phyloP scores from a whole-genome alignment of 2,113 vertebrate genomes.

The Chelonoidis abingdonii region DNA sequence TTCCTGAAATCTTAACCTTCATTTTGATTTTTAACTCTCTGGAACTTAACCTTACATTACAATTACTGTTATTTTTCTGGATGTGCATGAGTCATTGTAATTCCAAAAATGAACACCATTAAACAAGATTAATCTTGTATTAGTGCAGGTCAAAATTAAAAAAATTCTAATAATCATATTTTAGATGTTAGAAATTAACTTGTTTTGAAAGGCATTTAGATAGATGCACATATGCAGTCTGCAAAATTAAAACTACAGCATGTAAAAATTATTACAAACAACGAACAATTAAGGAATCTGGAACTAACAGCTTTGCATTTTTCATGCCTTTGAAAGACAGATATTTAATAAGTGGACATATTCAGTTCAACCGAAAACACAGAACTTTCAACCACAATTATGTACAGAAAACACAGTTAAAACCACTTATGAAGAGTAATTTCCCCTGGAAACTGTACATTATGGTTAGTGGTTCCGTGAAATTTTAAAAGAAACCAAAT shows the following conservation, averaged over 20 bases:
- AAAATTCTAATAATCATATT: neutral
- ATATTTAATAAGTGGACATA: slow-evolving; percentile 35
- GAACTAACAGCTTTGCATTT: slow-evolving; percentile 48
- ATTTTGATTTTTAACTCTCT: neutral
- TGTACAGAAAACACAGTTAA: slow-evolving; percentile 58
- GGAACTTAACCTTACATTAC: neutral
- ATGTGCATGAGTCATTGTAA: accelerated
- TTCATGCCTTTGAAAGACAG: slow-evolving; percentile 37
- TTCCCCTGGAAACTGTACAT: slow-evolving; percentile 61
- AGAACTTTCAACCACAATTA: slow-evolving; percentile 59
- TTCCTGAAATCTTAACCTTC: neutral
- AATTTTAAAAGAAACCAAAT: slow-evolving; percentile 66
- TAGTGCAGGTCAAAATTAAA: neutral
- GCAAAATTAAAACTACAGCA: neutral
- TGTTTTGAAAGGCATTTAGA: neutral
- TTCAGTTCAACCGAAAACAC: slow-evolving; percentile 43
- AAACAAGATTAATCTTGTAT: neutral
- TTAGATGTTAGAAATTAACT: neutral
- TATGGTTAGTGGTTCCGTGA: slow-evolving; percentile 59
- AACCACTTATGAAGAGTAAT: slow-evolving; percentile 60
- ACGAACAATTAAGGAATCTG: neutral
- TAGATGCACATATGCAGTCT: neutral
- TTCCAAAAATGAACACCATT: neutral
- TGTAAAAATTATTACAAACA: neutral
- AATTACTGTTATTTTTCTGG: neutral